Conservation (phyloP, 2,888 invertebrate genomes). For the Hipparchia sbordonii region DNA sequence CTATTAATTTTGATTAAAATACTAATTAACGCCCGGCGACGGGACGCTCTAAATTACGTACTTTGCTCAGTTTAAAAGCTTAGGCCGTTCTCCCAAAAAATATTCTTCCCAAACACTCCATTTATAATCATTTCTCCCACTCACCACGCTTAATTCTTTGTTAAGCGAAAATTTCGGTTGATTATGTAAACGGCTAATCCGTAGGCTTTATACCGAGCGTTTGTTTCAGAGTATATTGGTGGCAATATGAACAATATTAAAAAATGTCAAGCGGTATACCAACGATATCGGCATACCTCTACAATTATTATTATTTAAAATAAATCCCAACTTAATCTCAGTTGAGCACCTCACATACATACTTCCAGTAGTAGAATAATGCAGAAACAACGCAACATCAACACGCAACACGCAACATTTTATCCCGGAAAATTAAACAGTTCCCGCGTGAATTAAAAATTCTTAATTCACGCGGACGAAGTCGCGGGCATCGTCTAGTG, state of each 20-base stretch:
- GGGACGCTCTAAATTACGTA: slow-evolving; percentile 68
- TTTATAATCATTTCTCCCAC: slow-evolving; percentile 54
- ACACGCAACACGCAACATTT: too few species aligned
- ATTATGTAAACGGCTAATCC: slow-evolving; percentile 64
- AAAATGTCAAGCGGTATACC: neutral
- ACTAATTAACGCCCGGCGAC: slow-evolving; percentile 67
- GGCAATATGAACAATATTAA: neutral
- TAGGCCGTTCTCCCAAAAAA: slow-evolving; percentile 62
- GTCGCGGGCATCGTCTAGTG: too few species aligned
- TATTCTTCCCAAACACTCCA: slow-evolving; percentile 66
- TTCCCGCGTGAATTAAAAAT: too few species aligned
- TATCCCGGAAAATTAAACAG: too few species aligned
- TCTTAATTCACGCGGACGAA: too few species aligned
- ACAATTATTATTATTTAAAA: neutral
- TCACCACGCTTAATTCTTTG: slow-evolving; percentile 55
- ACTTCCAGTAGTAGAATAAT: too few species aligned
- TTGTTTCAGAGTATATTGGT: slow-evolving; percentile 30
- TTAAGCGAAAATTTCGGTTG: slow-evolving; percentile 57
- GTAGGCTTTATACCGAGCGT: slow-evolving; percentile 42
- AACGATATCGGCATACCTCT: neutral
- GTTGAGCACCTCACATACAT: too few species aligned
- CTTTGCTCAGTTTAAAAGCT: slow-evolving; percentile 62
- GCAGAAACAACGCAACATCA: too few species aligned
- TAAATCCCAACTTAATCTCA: neutral
- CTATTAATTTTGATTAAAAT: slow-evolving; percentile 78